Conservation (phyloP, 1,140 invertebrate species). For the Lordiphosa clarofinis region DNA sequence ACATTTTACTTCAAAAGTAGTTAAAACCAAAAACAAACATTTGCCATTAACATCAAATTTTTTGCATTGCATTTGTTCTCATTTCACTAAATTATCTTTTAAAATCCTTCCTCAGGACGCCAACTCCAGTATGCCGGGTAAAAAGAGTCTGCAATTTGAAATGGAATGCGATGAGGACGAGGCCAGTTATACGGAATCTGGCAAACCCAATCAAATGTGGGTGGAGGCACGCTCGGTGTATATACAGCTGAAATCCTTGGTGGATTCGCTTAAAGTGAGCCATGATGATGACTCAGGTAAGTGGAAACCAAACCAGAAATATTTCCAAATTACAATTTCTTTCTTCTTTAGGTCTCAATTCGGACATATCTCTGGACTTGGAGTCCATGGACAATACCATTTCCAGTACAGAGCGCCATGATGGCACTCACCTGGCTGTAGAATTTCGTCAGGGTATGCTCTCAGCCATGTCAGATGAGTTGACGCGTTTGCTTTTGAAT, state of each 20-base stretch:
- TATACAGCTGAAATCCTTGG: conserved; percentile 85
- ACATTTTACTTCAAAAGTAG: no score
- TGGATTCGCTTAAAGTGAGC: conserved; percentile 85
- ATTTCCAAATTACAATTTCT: not conserved
- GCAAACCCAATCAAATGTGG: conserved; percentile 80
- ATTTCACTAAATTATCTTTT: not conserved
- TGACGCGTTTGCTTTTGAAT: conserved; percentile 86
- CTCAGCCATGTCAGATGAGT: conserved; percentile 84
- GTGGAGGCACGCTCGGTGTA: conserved; percentile 84
- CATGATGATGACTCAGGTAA: conserved; percentile 84
- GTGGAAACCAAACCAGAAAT: not conserved
- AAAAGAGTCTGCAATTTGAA: conserved; percentile 85
- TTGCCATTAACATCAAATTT: no score
- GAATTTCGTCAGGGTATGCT: conserved; percentile 82
- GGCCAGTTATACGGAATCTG: conserved; percentile 78
- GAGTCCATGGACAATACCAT: conserved; percentile 81
- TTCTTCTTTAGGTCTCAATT: conserved; percentile 80
- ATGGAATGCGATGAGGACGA: conserved; percentile 87
- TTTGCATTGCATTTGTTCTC: no score
- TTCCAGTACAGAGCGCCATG: conserved; percentile 75
- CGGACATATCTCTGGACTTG: conserved; percentile 81
- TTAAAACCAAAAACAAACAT: no score
- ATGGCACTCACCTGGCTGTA: conserved; percentile 68
- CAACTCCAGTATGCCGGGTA: conserved; percentile 73
- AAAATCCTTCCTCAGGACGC: conserved; percentile 38